Percentiles rank a stretch among this genome's conserved stretches.
phyloP scores from a whole-genome alignment of 2,888 invertebrate genomes.

The Nomada hirtipes region DNA sequence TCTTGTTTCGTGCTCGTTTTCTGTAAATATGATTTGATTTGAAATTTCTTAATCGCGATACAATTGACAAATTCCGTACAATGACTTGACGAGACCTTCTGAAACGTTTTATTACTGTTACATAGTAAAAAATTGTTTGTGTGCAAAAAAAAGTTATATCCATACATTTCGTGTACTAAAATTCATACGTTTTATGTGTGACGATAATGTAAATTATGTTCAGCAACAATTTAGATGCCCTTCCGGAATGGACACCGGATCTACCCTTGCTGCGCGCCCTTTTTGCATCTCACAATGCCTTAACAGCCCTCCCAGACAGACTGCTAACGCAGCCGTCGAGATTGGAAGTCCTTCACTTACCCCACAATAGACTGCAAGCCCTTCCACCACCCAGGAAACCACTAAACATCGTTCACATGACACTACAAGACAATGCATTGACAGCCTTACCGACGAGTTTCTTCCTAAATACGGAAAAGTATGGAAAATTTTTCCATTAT shows the following conservation, averaged over 20 bases:
- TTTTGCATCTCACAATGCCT: conserved; percentile 90
- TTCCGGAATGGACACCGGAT: conserved; percentile 92
- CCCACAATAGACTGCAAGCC: conserved; percentile 91
- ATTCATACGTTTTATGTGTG: not conserved
- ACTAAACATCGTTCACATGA: conserved; percentile 88
- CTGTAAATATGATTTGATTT: not conserved
- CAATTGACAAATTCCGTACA: no score
- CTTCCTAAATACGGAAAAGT: conserved; percentile 86
- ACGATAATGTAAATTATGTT: conserved; percentile 2
- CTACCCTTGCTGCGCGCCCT: conserved; percentile 90
- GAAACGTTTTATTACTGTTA: no score
- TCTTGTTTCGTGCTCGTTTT: no score
- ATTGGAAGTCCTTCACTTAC: conserved; percentile 90
- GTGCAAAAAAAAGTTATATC: no score
- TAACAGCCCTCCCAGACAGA: conserved; percentile 90
- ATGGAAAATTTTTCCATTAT: conserved; percentile 82
- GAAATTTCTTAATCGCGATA: no score
- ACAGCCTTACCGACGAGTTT: conserved; percentile 91
- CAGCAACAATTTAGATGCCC: conserved; percentile 88
- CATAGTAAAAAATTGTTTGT: no score
- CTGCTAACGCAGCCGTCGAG: conserved; percentile 90
- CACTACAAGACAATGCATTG: conserved; percentile 92
- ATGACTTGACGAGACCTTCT: no score
- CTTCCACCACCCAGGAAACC: conserved; percentile 91
- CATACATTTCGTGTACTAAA: not conserved